These are phyloP conservation scores for Hedychridium roseum DNA, from an alignment of 2,888 invertebrate species.

Conservation along the genomic window DNA sequence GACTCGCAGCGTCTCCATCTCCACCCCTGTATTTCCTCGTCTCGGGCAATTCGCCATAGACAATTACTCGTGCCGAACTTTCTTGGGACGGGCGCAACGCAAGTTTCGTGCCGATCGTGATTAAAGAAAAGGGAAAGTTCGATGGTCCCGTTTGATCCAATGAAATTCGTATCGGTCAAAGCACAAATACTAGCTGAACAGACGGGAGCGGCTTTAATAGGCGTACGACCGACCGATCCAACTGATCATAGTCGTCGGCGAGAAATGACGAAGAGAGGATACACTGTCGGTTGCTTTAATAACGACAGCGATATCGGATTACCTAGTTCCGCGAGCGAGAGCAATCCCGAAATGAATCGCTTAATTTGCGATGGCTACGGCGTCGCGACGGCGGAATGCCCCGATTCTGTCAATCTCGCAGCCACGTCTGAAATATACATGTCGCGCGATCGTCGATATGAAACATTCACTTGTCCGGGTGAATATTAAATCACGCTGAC, in stretches of 20 bases:
- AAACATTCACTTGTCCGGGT: constrained; percentile 51
- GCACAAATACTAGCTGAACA: too few species aligned
- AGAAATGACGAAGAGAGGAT: background rate
- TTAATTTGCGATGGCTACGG: constrained; percentile 58
- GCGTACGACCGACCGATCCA: too few species aligned
- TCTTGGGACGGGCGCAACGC: too few species aligned
- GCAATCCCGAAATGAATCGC: constrained; percentile 57
- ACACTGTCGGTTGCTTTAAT: constrained; percentile 35
- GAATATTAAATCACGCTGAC: constrained; percentile 48
- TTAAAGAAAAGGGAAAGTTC: too few species aligned
- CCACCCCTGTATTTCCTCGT: constrained; percentile 40
- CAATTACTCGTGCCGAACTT: constrained; percentile 55
- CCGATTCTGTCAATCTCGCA: constrained; percentile 58
- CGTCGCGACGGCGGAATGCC: constrained; percentile 56
- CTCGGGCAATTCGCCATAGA: constrained; percentile 44
- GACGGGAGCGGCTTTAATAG: too few species aligned
- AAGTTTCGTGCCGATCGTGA: too few species aligned
- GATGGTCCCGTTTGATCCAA: too few species aligned
- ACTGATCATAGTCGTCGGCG: background rate
- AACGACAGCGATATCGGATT: constrained; percentile 52
- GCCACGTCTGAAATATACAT: constrained; percentile 53
- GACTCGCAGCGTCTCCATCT: constrained; percentile 44
- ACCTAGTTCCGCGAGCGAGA: constrained; percentile 47
- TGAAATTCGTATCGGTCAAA: too few species aligned
- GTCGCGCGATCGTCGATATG: constrained; percentile 48